Percentiles rank a stretch among this genome's conserved stretches.
These are phyloP conservation scores for Drosophila mauritiana DNA, from an alignment of 1,140 invertebrate genomes.

Conservation along the genomic window DNA sequence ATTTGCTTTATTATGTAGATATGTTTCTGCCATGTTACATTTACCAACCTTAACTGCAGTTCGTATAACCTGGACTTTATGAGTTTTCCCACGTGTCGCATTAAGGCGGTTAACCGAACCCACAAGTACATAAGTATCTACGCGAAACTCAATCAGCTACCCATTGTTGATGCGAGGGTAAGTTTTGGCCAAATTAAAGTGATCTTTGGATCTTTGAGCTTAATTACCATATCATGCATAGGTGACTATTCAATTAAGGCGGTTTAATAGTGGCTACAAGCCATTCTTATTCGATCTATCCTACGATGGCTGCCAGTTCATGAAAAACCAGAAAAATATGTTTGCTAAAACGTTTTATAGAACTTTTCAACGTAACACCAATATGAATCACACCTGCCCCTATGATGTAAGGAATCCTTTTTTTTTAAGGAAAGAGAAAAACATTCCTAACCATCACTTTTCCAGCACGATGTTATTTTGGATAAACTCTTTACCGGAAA, in stretches of 20 bases:
- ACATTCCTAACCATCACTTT: background rate
- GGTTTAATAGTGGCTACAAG: slow-evolving; percentile 42
- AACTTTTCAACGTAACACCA: slow-evolving; percentile 1
- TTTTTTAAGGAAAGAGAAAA: background rate
- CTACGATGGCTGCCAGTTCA: slow-evolving; percentile 35
- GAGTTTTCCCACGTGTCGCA: slow-evolving; percentile 19
- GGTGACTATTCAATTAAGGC: slow-evolving; percentile 24
- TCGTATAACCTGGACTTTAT: background rate
- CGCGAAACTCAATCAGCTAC: slow-evolving; percentile 11
- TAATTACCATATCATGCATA: background rate
- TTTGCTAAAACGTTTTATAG: slow-evolving; percentile 6
- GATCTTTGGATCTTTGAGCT: background rate
- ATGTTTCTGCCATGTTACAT: slow-evolving; percentile 29
- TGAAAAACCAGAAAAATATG: slow-evolving; percentile 13
- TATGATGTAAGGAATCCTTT: slow-evolving; percentile 27
- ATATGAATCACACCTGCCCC: slow-evolving; percentile 53
- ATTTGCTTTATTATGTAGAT: background rate
- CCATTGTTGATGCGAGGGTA: slow-evolving; percentile 13
- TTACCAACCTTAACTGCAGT: slow-evolving; percentile 49
- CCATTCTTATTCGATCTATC: slow-evolving; percentile 23
- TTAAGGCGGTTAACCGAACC: slow-evolving; percentile 51
- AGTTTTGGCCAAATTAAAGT: background rate
- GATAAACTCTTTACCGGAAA: slow-evolving; percentile 34
- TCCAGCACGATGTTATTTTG: slow-evolving; percentile 42
- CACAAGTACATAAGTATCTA: slow-evolving; percentile 42